phyloP scores from a whole-genome alignment of 2,113 vertebrate genomes.

The Ameiurus melas region DNA sequence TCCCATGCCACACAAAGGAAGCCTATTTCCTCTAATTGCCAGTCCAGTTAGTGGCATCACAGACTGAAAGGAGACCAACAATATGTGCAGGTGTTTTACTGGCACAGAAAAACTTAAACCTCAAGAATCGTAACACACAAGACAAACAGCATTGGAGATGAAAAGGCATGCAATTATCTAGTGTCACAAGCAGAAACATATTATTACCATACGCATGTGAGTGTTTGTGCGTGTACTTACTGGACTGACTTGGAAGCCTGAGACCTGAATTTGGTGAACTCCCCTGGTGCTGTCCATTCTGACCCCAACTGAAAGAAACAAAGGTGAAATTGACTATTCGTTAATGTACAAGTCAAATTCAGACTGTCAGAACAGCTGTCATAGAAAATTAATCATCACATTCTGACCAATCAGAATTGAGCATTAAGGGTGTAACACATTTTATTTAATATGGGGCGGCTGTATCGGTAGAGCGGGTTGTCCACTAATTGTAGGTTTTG shows the following conservation, averaged over 20 bases:
- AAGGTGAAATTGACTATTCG: background rate
- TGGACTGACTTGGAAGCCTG: conserved; percentile 92
- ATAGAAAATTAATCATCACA: background rate
- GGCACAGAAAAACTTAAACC: background rate
- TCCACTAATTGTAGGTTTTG: no score
- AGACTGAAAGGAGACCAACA: background rate
- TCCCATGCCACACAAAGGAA: conserved; percentile 27
- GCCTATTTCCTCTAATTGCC: conserved; percentile 22
- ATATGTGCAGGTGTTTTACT: conserved; percentile 12
- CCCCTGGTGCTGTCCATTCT: conserved; percentile 95
- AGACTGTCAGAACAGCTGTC: background rate
- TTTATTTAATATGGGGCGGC: no score
- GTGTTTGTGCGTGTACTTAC: conserved; percentile 74
- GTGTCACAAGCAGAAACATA: background rate
- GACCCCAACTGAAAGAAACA: conserved; percentile 83
- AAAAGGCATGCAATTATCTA: background rate
- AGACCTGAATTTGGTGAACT: conserved; percentile 97
- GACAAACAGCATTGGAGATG: background rate
- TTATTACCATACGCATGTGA: background rate
- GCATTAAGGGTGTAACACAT: background rate
- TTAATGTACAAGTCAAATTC: background rate
- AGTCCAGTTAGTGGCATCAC: background rate
- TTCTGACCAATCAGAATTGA: background rate
- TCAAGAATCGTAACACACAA: background rate
- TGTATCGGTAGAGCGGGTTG: no score